Evolutionary conservation across 2,113 vertebrate genomes (phyloP).

Genomic region (Spermophilus dauricus): DNA sequence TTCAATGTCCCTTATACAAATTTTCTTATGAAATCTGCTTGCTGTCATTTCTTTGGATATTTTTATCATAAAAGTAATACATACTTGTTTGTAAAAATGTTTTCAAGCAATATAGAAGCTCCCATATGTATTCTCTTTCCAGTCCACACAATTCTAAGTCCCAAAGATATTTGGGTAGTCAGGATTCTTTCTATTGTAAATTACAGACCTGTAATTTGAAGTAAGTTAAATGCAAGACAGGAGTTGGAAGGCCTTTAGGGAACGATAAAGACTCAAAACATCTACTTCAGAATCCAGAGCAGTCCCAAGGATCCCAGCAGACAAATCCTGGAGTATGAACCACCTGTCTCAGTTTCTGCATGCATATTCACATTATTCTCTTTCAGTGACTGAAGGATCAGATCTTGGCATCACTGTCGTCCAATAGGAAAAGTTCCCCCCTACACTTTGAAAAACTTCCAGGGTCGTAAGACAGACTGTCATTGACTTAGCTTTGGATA

Average conservation of each 20-base stretch:
- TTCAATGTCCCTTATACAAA: neutral
- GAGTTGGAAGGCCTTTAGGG: neutral
- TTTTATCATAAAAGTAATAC: constrained; percentile 17
- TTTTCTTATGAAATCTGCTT: neutral
- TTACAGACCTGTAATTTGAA: neutral
- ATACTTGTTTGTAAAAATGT: neutral
- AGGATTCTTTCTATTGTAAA: neutral
- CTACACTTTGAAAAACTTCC: neutral
- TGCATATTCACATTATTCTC: neutral
- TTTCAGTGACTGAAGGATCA: neutral
- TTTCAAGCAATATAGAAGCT: neutral
- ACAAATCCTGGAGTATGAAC: neutral
- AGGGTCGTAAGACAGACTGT: neutral
- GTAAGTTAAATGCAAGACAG: neutral
- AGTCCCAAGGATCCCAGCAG: neutral
- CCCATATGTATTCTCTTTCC: neutral
- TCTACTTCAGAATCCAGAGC: neutral
- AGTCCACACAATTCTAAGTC: neutral
- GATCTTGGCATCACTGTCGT: neutral
- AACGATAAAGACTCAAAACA: neutral
- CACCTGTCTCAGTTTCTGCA: neutral
- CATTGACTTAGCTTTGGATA: neutral
- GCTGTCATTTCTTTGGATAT: neutral
- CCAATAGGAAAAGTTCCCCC: neutral
- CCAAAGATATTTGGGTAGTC: neutral